phyloP scores from a whole-genome alignment of 2,113 vertebrate species.

The Rhombomys opimus region DNA sequence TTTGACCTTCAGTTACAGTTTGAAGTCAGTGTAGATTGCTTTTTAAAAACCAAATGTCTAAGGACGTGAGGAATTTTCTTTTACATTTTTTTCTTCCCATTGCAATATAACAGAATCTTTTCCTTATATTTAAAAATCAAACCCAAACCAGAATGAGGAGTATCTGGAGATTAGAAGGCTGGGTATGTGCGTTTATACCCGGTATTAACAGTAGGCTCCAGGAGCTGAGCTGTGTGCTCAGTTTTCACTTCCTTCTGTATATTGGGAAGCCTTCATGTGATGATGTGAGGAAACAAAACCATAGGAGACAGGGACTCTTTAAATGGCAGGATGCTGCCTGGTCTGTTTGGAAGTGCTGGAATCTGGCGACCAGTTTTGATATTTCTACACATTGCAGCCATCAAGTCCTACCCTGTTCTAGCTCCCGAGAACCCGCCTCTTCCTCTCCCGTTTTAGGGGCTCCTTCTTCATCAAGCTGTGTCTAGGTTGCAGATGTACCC shows the following conservation, averaged over 20 bases:
- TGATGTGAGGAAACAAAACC: not conserved
- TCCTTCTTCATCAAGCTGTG: not conserved
- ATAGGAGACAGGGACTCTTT: not conserved
- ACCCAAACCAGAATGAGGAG: not conserved
- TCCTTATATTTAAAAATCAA: not conserved
- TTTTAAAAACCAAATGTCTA: not conserved
- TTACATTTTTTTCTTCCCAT: constrained; percentile 11
- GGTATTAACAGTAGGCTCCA: not conserved
- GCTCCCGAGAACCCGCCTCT: not conserved
- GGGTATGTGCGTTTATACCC: not conserved
- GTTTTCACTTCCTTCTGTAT: not conserved
- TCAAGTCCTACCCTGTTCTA: not conserved
- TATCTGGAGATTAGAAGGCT: not conserved
- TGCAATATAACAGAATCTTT: not conserved
- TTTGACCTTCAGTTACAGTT: not conserved
- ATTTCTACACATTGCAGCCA: not conserved
- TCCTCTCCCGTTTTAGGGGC: not conserved
- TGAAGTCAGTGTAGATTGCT: not conserved
- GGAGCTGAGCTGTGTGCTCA: not conserved
- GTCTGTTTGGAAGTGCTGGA: not conserved
- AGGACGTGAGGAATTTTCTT: not conserved
- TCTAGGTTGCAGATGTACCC: not conserved
- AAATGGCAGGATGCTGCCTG: not conserved
- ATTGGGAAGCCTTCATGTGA: not conserved
- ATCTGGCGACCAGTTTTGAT: not conserved